Evolutionary conservation across 35 echinoderm and acorn worm genomes (phyloP).

Genomic region (Antedon bifida): DNA sequence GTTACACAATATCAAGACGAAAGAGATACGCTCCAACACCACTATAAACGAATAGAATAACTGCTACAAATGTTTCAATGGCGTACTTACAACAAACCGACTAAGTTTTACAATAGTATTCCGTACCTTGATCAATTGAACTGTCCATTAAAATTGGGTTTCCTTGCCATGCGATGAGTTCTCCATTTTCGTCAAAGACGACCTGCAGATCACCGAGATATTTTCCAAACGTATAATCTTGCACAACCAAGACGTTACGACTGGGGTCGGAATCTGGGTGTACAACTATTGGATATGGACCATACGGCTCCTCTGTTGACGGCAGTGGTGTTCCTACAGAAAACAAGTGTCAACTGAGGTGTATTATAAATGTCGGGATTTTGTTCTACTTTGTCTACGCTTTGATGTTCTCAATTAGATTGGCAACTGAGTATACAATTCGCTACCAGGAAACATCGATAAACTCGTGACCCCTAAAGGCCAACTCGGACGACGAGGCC

Average conservation of each 20-base stretch:
- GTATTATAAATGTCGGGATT: too few relatives aligned
- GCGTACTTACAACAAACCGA: too few relatives aligned
- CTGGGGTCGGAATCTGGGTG: slow-evolving; percentile 20
- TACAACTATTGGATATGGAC: slow-evolving; percentile 39
- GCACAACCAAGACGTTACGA: slow-evolving; percentile 44
- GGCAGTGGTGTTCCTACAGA: slow-evolving; percentile 51
- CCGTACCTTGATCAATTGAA: slow-evolving; percentile 44
- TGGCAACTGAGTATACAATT: too few relatives aligned
- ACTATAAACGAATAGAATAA: too few relatives aligned
- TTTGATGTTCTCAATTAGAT: too few relatives aligned
- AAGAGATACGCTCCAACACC: too few relatives aligned
- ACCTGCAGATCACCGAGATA: slow-evolving; percentile 72
- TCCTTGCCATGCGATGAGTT: slow-evolving; percentile 29
- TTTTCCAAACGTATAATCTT: slow-evolving; percentile 79
- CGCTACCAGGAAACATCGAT: too few relatives aligned
- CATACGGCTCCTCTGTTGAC: slow-evolving; percentile 35
- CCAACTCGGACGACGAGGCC: too few relatives aligned
- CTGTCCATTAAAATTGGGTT: slow-evolving; percentile 69
- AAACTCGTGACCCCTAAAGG: too few relatives aligned
- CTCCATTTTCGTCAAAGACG: slow-evolving; percentile 60
- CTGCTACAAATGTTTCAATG: too few relatives aligned
- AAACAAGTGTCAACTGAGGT: background rate
- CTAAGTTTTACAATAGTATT: background rate
- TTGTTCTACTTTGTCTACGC: too few relatives aligned
- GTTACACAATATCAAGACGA: too few relatives aligned